Conservation (phyloP, 2,888 invertebrate genomes). For the Asteroscopus sphinx region DNA sequence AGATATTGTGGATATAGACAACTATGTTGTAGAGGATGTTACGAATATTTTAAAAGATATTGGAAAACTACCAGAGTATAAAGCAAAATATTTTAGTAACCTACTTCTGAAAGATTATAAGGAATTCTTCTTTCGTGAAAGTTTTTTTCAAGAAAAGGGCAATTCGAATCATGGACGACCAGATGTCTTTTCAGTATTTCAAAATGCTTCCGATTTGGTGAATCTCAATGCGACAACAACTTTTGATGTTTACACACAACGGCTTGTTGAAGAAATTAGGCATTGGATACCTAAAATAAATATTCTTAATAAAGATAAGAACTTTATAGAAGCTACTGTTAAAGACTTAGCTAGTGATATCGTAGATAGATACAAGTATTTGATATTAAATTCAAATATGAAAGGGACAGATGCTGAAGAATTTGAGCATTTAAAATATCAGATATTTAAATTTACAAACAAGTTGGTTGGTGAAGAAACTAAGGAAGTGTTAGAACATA, state of each 20-base stretch:
- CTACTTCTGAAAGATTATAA: slow-evolving; percentile 47
- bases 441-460: slow-evolving; percentile 78
- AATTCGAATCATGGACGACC: slow-evolving; percentile 16
- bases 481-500: slow-evolving; percentile 60
- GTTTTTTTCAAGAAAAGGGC: slow-evolving; percentile 17
- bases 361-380: slow-evolving; percentile 74
- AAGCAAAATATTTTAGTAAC: slow-evolving; percentile 45
- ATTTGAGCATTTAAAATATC: slow-evolving; percentile 75
- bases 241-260: slow-evolving; percentile 25
- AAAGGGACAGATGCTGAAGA: slow-evolving; percentile 65
- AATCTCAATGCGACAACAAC: slow-evolving; percentile 7
- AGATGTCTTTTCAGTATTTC: slow-evolving; percentile 14
- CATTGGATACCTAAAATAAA: slow-evolving; percentile 40
- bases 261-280: slow-evolving; percentile 31
- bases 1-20: slow-evolving; percentile 32
- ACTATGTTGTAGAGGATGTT: slow-evolving; percentile 16
- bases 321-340: slow-evolving; percentile 29
- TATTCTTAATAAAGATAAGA: slow-evolving; percentile 15
- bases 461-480: slow-evolving; percentile 68
- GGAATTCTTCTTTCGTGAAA: slow-evolving; percentile 42
- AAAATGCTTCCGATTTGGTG: slow-evolving; percentile 6
- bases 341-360: slow-evolving; percentile 76
- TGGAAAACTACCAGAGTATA: slow-evolving; percentile 40
- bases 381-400: slow-evolving; percentile 64
- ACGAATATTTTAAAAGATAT: slow-evolving; percentile 24